These are phyloP conservation scores for Sialis lutaria DNA, from an alignment of 2,888 invertebrate genomes.

Conservation along the genomic window DNA sequence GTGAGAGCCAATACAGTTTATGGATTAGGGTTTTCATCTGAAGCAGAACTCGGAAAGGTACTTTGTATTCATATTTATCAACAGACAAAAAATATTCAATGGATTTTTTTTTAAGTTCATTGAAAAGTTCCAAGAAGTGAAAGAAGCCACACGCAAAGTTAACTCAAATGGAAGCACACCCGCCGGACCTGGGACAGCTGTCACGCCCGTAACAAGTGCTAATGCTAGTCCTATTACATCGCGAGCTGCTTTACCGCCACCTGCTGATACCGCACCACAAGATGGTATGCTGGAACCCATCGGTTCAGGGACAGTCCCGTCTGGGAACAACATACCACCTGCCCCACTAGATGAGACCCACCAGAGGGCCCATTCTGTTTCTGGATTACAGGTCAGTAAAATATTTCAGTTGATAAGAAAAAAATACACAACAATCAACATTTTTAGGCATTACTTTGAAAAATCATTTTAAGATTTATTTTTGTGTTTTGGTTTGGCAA, in stretches of 20 bases:
- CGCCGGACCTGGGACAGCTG: constrained; percentile 24
- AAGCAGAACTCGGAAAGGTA: constrained; percentile 85
- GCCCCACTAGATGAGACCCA: constrained; percentile 28
- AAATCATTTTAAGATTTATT: not conserved
- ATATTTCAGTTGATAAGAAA: not conserved
- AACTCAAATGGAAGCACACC: constrained; percentile 32
- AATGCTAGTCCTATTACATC: constrained; percentile 73
- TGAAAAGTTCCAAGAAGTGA: constrained; percentile 96
- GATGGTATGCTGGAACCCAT: constrained; percentile 26
- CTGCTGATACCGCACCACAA: constrained; percentile 20
- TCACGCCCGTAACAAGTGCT: constrained; percentile 72
- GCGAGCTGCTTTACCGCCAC: constrained; percentile 37
- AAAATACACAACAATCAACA: not conserved
- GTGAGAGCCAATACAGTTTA: constrained; percentile 93
- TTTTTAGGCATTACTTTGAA: not conserved
- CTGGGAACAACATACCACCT: constrained; percentile 21
- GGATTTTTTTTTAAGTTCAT: constrained; percentile 56
- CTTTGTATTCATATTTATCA: not conserved
- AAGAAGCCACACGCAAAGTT: constrained; percentile 72
- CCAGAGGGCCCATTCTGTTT: constrained; percentile 41
- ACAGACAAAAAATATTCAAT: constrained; percentile 2
- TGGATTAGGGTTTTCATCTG: constrained; percentile 89
- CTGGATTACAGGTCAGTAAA: constrained; percentile 29
- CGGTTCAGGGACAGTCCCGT: constrained; percentile 15
- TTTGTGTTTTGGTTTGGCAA: not conserved